Base-by-base conservation (phyloP, 2,888 invertebrate genomes). In the Lasiommata megera region DNA sequence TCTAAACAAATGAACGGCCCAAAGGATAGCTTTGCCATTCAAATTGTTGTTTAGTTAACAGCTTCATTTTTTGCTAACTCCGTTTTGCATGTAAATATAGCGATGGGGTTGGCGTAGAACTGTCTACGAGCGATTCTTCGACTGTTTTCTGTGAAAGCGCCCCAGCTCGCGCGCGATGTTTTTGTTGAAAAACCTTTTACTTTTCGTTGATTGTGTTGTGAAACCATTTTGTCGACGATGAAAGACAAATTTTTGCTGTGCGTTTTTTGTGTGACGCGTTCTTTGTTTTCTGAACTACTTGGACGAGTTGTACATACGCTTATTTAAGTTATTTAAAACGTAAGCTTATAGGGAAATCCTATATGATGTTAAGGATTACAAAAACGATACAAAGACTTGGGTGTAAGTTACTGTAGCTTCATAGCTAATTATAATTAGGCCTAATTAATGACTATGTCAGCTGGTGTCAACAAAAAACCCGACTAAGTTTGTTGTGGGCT, bases 141-240 rank as follows among this genome's bases (percentile, higher is more conserved):
- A 56, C 54, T 80, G 73, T 79, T 79, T 68, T 74, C 69, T 68
- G 59, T 69, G 68, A 67, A 71, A 77, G 72, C 75, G 67, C 23
- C 23, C 23, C 23, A 56, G 58, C 31, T 14, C 44, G 29, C n/a
- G n/a, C 6, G 28, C 64, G 61, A 69, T 73, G 70, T 71, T 71
- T 69, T 71, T 68, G 62, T 63, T 62, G 63, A 60, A 58, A 60
- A 63, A 63, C 63, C 64, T 75, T 77, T 72, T 75, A 71, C 74
- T 75, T 46, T 71, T 72, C 70, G 74, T 74, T 77, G 74, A 80
- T 79, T 82, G 71, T 80, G 73, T 82, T 80, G 74, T 73, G 72
- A 74, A 75, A 76, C 71, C 70, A 79, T 81, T 74, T 72, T 64
- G 65, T 64, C 68, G 62, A 58, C 8, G 59, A 66, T 64, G 61